Evolutionary conservation across 1,140 invertebrate genomes (phyloP).

Genomic region (Drosophila guanche): DNA sequence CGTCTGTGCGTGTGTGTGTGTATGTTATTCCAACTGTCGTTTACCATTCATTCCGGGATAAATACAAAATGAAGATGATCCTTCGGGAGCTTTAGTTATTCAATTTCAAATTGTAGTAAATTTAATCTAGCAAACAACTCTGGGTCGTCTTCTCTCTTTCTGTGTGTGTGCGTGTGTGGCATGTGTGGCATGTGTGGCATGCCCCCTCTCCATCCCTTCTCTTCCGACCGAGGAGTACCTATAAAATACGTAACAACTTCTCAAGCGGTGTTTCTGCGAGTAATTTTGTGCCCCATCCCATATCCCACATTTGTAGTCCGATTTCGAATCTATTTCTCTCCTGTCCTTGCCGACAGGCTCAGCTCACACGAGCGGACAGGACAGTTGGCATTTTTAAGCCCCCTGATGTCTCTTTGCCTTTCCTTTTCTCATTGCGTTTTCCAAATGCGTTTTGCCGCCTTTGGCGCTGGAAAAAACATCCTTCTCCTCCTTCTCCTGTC

Average conservation of each 20-base stretch:
- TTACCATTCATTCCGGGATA: constrained; percentile 80
- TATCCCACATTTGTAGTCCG: background rate
- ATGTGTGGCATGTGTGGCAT: constrained; percentile 6
- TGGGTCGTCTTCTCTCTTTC: constrained; percentile 6
- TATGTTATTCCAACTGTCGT: constrained; percentile 73
- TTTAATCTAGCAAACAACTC: constrained; percentile 75
- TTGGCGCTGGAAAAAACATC: constrained; percentile 52
- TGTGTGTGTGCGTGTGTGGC: constrained; percentile 13
- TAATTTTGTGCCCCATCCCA: too few species aligned
- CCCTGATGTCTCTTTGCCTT: background rate
- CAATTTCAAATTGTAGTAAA: constrained; percentile 80
- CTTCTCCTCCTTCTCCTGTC: too few species aligned
- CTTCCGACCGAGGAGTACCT: constrained; percentile 13
- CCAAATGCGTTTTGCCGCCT: constrained; percentile 73
- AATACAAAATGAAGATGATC: constrained; percentile 82
- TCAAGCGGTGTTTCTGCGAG: constrained; percentile 9
- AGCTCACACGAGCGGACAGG: constrained; percentile 75
- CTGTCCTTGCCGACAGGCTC: constrained; percentile 77
- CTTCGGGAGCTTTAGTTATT: constrained; percentile 81
- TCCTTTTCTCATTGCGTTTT: constrained; percentile 65
- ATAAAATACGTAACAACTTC: constrained; percentile 55
- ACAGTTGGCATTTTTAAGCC: constrained; percentile 76
- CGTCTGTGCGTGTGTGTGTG: constrained; percentile 6
- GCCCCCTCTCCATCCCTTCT: background rate
- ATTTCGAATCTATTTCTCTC: constrained; percentile 66